phyloP scores from a whole-genome alignment of 1,140 invertebrate genomes.

The Thaumatotibia leucotreta region DNA sequence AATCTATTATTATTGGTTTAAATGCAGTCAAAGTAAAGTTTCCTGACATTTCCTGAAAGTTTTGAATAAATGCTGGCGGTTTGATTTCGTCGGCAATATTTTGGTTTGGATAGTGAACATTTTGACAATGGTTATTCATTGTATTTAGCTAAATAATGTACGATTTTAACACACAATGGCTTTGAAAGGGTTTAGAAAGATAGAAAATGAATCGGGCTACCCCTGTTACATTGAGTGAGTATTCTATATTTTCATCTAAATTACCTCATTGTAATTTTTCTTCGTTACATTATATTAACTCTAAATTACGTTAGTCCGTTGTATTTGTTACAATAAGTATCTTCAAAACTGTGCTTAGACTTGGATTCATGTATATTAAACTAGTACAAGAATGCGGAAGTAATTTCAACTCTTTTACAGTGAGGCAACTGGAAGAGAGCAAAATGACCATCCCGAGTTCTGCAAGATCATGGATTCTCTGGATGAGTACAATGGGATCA shows the following conservation, averaged over 20 bases:
- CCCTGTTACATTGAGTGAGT: slow-evolving; percentile 77
- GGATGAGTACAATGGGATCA: slow-evolving; percentile 84
- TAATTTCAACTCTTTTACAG: slow-evolving; percentile 45
- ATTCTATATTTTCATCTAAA: background rate
- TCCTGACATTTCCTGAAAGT: background rate
- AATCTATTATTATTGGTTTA: background rate
- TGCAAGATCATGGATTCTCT: slow-evolving; percentile 71
- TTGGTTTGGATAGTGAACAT: background rate
- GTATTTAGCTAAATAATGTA: background rate
- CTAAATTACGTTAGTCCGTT: background rate
- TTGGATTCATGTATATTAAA: background rate
- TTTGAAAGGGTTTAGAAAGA: slow-evolving; percentile 57
- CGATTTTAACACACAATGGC: slow-evolving; percentile 26
- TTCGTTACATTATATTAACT: background rate
- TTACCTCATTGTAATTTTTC: background rate
- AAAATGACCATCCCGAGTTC: slow-evolving; percentile 78
- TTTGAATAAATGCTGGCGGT: slow-evolving; percentile 12
- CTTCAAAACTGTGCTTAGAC: background rate
- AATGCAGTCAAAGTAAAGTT: background rate
- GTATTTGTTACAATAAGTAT: background rate
- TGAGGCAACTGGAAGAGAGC: slow-evolving; percentile 58
- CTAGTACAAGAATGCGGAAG: background rate
- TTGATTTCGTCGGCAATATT: slow-evolving; percentile 12
- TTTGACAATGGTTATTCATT: background rate
- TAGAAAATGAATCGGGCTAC: slow-evolving; percentile 78